Conservation (phyloP, 2,888 invertebrate species). For the Ophion costatus region DNA sequence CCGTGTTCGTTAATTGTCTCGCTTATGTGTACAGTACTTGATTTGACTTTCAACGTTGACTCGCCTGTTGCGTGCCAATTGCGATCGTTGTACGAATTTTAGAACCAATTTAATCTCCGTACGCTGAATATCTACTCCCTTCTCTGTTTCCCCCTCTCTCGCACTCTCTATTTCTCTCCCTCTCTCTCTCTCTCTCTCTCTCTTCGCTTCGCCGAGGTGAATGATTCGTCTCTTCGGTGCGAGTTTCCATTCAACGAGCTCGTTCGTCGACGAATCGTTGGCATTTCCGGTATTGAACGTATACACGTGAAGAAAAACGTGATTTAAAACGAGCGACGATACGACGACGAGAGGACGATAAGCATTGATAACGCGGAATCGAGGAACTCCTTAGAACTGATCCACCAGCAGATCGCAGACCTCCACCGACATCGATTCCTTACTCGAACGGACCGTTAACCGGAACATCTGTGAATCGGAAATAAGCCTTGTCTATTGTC, state of each 20-base stretch:
- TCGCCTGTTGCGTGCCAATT: constrained; percentile 45
- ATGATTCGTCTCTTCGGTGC: constrained; percentile 67
- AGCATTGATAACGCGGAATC: constrained; percentile 45
- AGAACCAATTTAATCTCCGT: constrained; percentile 28
- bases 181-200: not conserved
- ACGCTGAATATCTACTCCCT: not conserved
- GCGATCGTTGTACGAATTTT: constrained; percentile 39
- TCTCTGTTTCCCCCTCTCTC: not conserved
- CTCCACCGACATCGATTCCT: constrained; percentile 97
- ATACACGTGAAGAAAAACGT: not conserved
- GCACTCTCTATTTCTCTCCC: too few species aligned
- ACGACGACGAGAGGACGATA: constrained; percentile 47
- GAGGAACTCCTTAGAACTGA: constrained; percentile 91
- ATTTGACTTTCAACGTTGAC: constrained; percentile 41
- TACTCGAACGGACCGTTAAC: constrained; percentile 98
- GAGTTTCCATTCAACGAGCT: constrained; percentile 74
- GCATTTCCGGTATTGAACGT: constrained; percentile 41
- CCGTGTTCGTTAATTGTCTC: constrained; percentile 24
- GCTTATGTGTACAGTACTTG: constrained; percentile 29
- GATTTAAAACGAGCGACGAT: constrained; percentile 20
- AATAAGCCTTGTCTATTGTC: not conserved
- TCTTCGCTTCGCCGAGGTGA: constrained; percentile 24
- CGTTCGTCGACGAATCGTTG: constrained; percentile 60
- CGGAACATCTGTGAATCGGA: constrained; percentile 95
- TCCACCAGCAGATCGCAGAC: constrained; percentile 96